phyloP scores from a whole-genome alignment of 1,140 invertebrate species.

The Drosophila orosa region DNA sequence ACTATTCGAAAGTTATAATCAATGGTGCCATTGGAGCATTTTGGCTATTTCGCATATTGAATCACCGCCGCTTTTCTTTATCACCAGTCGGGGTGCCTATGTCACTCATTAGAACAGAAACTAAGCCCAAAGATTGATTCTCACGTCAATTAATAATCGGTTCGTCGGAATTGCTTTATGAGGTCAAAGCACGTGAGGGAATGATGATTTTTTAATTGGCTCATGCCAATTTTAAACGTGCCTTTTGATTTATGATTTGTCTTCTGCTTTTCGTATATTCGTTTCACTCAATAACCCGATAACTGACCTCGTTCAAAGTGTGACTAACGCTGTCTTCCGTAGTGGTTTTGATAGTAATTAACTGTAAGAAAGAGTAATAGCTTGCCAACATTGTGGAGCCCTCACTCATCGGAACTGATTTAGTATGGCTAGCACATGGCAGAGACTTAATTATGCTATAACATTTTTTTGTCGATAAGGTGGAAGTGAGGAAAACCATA shows the following conservation, averaged over 20 bases:
- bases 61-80: conserved; percentile 20
- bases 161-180: conserved; percentile 11
- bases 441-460: neutral
- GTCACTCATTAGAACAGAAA: conserved; percentile 16
- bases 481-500: neutral
- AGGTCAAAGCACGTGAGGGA: conserved; percentile 18
- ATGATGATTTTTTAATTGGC: conserved; percentile 14
- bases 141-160: conserved; percentile 30
- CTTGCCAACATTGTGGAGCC: neutral
- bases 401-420: neutral
- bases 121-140: conserved; percentile 16
- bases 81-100: conserved; percentile 5
- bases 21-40: conserved; percentile 17
- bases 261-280: no score
- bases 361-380: neutral
- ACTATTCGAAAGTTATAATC: conserved; percentile 39
- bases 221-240: conserved; percentile 8
- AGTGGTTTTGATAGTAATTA: neutral
- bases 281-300: neutral
- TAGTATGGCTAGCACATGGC: neutral
- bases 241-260: conserved; percentile 5
- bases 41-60: conserved; percentile 22
- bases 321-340: neutral
- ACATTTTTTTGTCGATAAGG: conserved; percentile 14
- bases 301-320: conserved; percentile 22